Conservation (phyloP, 2,888 invertebrate genomes). For the Slavum lentiscoides region DNA sequence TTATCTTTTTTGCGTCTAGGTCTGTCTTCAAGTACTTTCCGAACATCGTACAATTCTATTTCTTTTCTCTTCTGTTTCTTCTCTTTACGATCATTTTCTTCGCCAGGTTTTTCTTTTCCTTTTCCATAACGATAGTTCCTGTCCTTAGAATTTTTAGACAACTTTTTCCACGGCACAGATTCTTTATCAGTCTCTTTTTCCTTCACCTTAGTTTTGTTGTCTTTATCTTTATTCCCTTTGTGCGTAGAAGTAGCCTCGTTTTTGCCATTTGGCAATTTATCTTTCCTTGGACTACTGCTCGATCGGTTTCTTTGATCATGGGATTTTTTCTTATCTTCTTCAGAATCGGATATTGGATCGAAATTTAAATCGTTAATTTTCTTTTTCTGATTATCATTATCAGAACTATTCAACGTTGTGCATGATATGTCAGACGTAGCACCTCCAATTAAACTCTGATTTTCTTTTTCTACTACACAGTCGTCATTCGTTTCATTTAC, state of each 20-base stretch:
- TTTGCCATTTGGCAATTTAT: constrained; percentile 44
- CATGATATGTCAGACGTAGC: constrained; percentile 56
- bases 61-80: constrained; percentile 73
- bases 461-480: constrained; percentile 49
- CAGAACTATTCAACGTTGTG: constrained; percentile 54
- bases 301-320: not conserved
- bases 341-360: constrained; percentile 50
- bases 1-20: constrained; percentile 70
- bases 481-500: not conserved
- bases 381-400: constrained; percentile 36
- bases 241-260: constrained; percentile 13
- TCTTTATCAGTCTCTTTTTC: constrained; percentile 64
- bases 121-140: constrained; percentile 75
- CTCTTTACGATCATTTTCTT: constrained; percentile 60
- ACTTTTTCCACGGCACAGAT: constrained; percentile 74
- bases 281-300: constrained; percentile 13
- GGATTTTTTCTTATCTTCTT: constrained; percentile 44
- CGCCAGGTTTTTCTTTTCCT: constrained; percentile 60
- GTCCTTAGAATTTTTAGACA: constrained; percentile 76
- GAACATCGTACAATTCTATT: constrained; percentile 80
- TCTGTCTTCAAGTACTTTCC: constrained; percentile 74
- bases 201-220: constrained; percentile 60
- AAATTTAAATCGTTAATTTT: constrained; percentile 20
- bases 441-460: constrained; percentile 56
- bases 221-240: constrained; percentile 57